phyloP scores from a whole-genome alignment of 2,888 invertebrate genomes.

The Vanessa cardui region DNA sequence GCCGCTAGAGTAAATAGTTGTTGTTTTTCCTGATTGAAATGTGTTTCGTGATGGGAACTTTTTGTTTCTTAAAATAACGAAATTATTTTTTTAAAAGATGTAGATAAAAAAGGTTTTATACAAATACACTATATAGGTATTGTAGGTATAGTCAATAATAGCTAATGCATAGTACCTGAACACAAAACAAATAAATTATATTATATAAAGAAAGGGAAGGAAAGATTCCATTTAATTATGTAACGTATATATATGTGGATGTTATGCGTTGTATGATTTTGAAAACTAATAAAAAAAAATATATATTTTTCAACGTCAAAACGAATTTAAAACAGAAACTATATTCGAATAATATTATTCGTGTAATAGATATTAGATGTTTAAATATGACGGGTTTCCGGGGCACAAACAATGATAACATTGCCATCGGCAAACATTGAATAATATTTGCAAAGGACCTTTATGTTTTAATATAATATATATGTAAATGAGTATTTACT shows the following conservation, averaged over 20 bases:
- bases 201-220: no score
- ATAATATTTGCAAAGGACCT: constrained; percentile 41
- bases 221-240: no score
- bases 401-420: constrained; percentile 36
- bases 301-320: no score
- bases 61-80: not conserved
- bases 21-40: constrained; percentile 23
- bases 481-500: not conserved
- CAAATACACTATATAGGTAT: no score
- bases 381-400: constrained; percentile 37
- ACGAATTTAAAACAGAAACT: not conserved
- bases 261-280: no score
- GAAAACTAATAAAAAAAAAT: no score
- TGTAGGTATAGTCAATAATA: no score
- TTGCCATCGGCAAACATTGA: constrained; percentile 33
- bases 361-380: constrained; percentile 37
- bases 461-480: constrained; percentile 44
- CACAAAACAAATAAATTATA: no score
- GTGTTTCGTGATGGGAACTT: constrained; percentile 5
- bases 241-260: no score
- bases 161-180: no score
- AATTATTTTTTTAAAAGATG: no score
- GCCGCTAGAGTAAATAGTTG: not conserved
- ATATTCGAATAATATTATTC: not conserved
- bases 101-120: no score